Conservation (phyloP, 2,113 vertebrate genomes). For the Heloderma charlesbogerti region DNA sequence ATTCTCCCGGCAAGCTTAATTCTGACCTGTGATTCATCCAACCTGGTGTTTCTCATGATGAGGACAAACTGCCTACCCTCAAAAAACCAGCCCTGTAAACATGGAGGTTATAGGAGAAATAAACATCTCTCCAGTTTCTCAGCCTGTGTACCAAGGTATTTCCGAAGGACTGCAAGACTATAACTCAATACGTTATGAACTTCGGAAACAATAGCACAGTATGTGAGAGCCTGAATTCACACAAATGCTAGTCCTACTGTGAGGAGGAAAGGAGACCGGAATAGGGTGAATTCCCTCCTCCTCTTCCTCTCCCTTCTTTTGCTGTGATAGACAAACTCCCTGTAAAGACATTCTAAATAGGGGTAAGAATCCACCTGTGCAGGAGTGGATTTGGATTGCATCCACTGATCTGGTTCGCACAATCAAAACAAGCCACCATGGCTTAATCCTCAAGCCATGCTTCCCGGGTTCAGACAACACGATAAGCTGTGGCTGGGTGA, state of each 20-base stretch:
- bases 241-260: background rate
- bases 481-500: too few relatives aligned
- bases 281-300: background rate
- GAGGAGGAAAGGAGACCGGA: background rate
- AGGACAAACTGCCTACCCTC: conserved; percentile 38
- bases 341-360: background rate
- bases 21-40: too few relatives aligned
- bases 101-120: background rate
- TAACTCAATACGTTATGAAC: background rate
- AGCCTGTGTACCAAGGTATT: background rate
- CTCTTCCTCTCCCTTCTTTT: background rate
- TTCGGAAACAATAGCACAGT: background rate
- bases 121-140: background rate
- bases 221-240: background rate
- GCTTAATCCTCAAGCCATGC: too few relatives aligned
- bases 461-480: too few relatives aligned
- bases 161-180: background rate
- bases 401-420: background rate
- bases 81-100: background rate
- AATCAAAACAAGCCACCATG: too few relatives aligned
- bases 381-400: background rate
- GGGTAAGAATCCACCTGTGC: background rate
- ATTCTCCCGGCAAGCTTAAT: too few relatives aligned
- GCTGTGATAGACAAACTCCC: background rate
- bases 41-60: too few relatives aligned